Evolutionary conservation across 2,888 invertebrate genomes (phyloP).

Genomic region (Diarsia dahlii): DNA sequence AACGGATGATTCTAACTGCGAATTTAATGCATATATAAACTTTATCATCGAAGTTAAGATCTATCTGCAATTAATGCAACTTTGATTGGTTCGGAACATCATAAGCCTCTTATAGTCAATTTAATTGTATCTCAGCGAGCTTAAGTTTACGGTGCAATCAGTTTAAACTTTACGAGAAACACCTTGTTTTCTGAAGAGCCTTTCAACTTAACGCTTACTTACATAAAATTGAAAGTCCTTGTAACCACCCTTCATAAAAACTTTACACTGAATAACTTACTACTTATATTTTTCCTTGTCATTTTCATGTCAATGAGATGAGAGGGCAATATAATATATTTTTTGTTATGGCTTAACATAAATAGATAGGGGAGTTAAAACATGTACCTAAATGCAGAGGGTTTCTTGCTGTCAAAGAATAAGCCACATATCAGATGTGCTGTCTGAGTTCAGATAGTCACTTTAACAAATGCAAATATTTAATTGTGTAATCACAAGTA

Average conservation of each 20-base stretch:
- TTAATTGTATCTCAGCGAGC: slow-evolving; percentile 78
- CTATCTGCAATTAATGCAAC: slow-evolving; percentile 28
- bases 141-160: slow-evolving; percentile 79
- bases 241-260: slow-evolving; percentile 30
- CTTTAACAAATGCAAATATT: too few species aligned
- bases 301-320: background rate
- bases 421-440: background rate
- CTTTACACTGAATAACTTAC: slow-evolving; percentile 32
- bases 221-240: slow-evolving; percentile 39
- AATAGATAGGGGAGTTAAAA: background rate
- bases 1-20: background rate
- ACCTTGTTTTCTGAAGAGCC: slow-evolving; percentile 58
- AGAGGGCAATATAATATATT: background rate
- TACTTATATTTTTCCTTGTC: slow-evolving; percentile 12
- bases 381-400: background rate
- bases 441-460: background rate
- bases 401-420: background rate
- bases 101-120: slow-evolving; percentile 74
- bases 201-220: slow-evolving; percentile 43
- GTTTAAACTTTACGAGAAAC: slow-evolving; percentile 71
- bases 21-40: background rate
- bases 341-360: background rate
- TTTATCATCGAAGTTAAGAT: background rate
- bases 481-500: too few species aligned
- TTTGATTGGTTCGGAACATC: slow-evolving; percentile 71